Evolutionary conservation across 2,888 invertebrate species (phyloP).

Genomic region (Andrena camellia): DNA sequence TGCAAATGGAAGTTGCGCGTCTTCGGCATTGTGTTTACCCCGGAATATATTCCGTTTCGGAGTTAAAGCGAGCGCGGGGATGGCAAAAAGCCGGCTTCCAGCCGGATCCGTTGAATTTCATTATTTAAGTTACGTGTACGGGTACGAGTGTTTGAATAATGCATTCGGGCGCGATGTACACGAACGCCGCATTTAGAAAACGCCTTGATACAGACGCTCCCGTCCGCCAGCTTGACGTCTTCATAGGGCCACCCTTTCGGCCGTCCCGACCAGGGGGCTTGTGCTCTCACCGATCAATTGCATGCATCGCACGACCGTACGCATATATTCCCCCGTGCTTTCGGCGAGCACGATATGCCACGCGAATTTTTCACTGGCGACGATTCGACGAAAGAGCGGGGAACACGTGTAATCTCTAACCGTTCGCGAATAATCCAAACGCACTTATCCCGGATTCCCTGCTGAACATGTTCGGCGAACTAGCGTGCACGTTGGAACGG

Average conservation of each 20-base stretch:
- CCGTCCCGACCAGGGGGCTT: neutral
- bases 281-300: conserved; percentile 1
- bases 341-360: neutral
- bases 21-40: conserved; percentile 31
- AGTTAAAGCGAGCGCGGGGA: conserved; percentile 39
- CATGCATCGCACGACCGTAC: neutral
- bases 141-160: conserved; percentile 63
- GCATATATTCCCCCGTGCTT: too few relatives aligned
- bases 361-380: neutral
- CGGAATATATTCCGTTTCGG: conserved; percentile 42
- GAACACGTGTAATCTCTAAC: conserved; percentile 2
- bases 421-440: neutral
- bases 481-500: neutral
- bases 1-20: conserved; percentile 58
- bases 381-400: neutral
- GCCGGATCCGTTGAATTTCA: conserved; percentile 62
- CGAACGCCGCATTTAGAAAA: conserved; percentile 49
- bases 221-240: conserved; percentile 27
- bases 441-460: neutral
- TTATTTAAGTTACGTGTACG: conserved; percentile 59
- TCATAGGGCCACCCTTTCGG: neutral
- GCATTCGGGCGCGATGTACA: conserved; percentile 49
- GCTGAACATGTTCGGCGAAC: neutral
- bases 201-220: conserved; percentile 43
- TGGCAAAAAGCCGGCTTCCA: conserved; percentile 46